phyloP scores from a whole-genome alignment of 2,888 invertebrate species.

The Yponomeuta plumbellus region DNA sequence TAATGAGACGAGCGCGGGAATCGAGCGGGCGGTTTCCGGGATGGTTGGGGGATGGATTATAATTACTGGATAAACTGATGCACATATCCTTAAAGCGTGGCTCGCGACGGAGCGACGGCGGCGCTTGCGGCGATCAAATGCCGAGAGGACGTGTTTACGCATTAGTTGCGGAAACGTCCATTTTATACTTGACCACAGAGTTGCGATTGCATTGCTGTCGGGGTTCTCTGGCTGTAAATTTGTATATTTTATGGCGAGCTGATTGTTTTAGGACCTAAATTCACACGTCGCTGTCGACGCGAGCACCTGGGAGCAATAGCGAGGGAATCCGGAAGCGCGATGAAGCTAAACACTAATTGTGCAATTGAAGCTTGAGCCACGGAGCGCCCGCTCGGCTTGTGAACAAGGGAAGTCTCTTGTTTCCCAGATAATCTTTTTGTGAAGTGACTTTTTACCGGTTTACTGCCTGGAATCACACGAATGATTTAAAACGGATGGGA shows the following conservation, averaged over 20 bases:
- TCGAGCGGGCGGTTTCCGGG: constrained; percentile 49
- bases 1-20: constrained; percentile 22
- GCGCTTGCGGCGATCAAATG: constrained; percentile 28
- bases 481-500: background rate
- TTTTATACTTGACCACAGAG: constrained; percentile 23
- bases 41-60: constrained; percentile 53
- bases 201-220: background rate
- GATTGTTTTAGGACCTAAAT: background rate
- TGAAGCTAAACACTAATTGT: constrained; percentile 54
- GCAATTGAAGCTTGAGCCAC: constrained; percentile 59
- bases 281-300: constrained; percentile 2
- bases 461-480: background rate
- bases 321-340: constrained; percentile 64
- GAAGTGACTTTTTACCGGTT: background rate
- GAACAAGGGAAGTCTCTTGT: constrained; percentile 28
- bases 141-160: constrained; percentile 31
- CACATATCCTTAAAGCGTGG: constrained; percentile 36
- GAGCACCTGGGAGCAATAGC: constrained; percentile 37
- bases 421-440: constrained; percentile 33
- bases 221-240: background rate
- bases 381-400: constrained; percentile 30
- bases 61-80: constrained; percentile 39
- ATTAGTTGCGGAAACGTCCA: constrained; percentile 35
- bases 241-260: background rate
- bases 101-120: constrained; percentile 23